Base-by-base conservation (phyloP, 2,888 invertebrate species). In the Ophioninae sp. region DNA sequence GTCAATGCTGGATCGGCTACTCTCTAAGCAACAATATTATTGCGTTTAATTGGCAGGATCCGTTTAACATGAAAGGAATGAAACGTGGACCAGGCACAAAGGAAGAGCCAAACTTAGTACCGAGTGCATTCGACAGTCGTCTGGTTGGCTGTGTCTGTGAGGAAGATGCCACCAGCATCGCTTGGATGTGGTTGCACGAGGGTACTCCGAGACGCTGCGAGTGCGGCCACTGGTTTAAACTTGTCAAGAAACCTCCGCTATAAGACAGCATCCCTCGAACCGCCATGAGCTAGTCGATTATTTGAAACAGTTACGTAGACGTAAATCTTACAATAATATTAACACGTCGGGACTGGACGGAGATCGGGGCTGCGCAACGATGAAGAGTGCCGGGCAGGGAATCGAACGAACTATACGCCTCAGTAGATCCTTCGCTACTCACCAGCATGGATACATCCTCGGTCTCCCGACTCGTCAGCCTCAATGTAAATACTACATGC, bases 171-270 rank as follows among this genome's bases (percentile, higher is more conserved):
- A 96, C 97, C 79, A 94, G 95, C 85, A 95, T 99, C 87, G 97
- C 96, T 91, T 99, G 98, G 98, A 98, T 99, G 96, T 98, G 98
- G 97, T 94, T 99, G 90, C 96, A 98, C 93, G 96, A 96, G 94
- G 99, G 97, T 59, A 95, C 96, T 88, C 96, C 98, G 84, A 97
- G 97, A 91, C 96, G 99, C 89, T 99, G 99, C 92, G 97, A 97
- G 92, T 99, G 99, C 93, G 99, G 99, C 80, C 96, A 98, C 93
- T 99, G 98, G 98, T 99, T 98, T 94, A 97, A 98, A 94, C 95
- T 99, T 89, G 95, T 96, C 82, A 96, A 96, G 93, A 96, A 96
- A 93, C 94, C 95, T 86, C 95, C 96, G 87, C 91, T 96, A 90
- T 96, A 96, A 96, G 68, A 67, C 57, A 56, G 41, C 37, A 68